A percentile compares a stretch with the other conserved stretches of the same genome.
Evolutionary conservation across 1,140 invertebrate species (phyloP).

Genomic region (Atta colombica): DNA sequence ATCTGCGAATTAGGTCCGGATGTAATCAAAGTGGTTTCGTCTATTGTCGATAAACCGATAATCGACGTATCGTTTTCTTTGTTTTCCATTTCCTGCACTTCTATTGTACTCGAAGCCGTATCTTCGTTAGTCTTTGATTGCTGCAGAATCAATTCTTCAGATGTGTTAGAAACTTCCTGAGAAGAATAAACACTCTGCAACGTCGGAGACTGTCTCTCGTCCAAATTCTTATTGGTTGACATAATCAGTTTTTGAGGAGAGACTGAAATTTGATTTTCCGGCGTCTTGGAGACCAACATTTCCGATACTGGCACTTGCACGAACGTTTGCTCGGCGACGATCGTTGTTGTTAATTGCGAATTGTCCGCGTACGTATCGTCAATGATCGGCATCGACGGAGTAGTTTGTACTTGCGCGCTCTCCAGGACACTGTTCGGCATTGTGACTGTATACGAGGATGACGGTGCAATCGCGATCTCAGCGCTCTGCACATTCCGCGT

Average conservation of each 20-base stretch:
- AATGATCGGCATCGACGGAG: slow-evolving; percentile 85
- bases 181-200: slow-evolving; percentile 65
- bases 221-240: slow-evolving; percentile 42
- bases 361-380: slow-evolving; percentile 81
- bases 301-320: slow-evolving; percentile 78
- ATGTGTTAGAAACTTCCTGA: slow-evolving; percentile 60
- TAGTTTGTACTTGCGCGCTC: slow-evolving; percentile 78
- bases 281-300: slow-evolving; percentile 78
- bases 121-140: slow-evolving; percentile 49
- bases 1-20: slow-evolving; percentile 68
- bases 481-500: slow-evolving; percentile 54
- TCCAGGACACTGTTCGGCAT: slow-evolving; percentile 79
- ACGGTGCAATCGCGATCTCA: slow-evolving; percentile 56
- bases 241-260: slow-evolving; percentile 67
- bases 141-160: slow-evolving; percentile 45
- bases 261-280: slow-evolving; percentile 59
- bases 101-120: slow-evolving; percentile 1
- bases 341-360: slow-evolving; percentile 68
- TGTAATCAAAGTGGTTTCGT: slow-evolving; percentile 68
- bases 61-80: slow-evolving; percentile 48
- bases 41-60: slow-evolving; percentile 64
- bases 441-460: slow-evolving; percentile 82
- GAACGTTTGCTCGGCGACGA: slow-evolving; percentile 71
- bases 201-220: slow-evolving; percentile 27
- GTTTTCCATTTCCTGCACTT: slow-evolving; percentile 19